Base-by-base conservation (phyloP, 1,140 invertebrate species). In the Micrasema longulum region DNA sequence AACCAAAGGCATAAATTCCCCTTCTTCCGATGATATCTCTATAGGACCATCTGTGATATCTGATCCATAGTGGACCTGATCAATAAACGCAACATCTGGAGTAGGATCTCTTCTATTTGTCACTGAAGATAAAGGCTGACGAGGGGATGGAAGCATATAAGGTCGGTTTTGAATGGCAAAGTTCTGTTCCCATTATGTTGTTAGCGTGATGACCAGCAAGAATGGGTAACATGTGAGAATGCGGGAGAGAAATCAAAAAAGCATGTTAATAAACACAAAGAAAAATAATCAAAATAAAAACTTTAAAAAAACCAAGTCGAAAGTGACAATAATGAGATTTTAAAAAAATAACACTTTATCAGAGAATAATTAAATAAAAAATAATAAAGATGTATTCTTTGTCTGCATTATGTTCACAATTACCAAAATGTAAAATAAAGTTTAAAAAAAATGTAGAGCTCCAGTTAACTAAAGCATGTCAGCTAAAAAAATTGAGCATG, bases 181-280 rank as follows among this genome's bases (percentile, higher is more conserved):
- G 47, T 64, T 64, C 68, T 70, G 55, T 12, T 14, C 31, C 22
- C 45, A 3, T 16, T 52, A 5, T 22, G 43, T 16, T 64, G 57
- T 38, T 62, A 62, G 31, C 14, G 36, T 47, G 38, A 41, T 20
- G 57, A 12, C 36, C 57, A 62, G n/a, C 35, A 18, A 16, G 60
- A 64, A 47, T 66, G 66, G 36, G 52, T 22, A 57, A 36, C 48
- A 53, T 55, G 82, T 66, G 50, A 76, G 71, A 73, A 73, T 73
- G 73, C 73, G 67, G 71, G 75, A 78, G 77, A 72, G 75, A 74
- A 78, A 83, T 81, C 82, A 82, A 82, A 84, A 85, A 84, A 85
- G 84, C 84, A 80, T 85, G 84, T 85, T 85, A 85, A 85, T 84
- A 83, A 85, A 86, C 83, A 83, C 79, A 86, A 86, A 86, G 79